Base-by-base conservation (phyloP, 2,113 vertebrate species). In the Phaethon lepturus region DNA sequence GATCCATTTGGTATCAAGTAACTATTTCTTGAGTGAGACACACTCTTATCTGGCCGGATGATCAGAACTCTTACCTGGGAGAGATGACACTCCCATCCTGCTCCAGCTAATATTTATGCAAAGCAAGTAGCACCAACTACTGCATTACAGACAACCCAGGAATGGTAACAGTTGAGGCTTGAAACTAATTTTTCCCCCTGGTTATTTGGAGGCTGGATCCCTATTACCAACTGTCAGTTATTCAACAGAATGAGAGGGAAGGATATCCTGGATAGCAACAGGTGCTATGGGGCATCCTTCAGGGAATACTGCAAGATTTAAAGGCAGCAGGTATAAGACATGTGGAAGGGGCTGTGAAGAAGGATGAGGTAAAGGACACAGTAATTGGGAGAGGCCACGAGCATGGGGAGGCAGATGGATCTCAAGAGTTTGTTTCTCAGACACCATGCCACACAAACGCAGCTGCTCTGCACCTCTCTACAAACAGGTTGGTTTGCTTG, bases 391-490 rank as follows among this genome's bases (percentile, higher is more conserved):
- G n/a, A 73, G 35, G 40, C 49, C 13, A 10, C 0, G 2, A 55
- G 42, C 33, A n/a, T 35, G 35, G 44, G 29, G 38, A 75, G 35
- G 85, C 44, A 86, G 45, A 19, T 0, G 7, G n/a, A 25, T 60
- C 73, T 80, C 42, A 0, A 38, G 2, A n/a, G 73, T 38, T 75
- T 1, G 1, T 7, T 42, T 53, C 72, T 47, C 38, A 7, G 50
- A 60, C 38, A 17, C 10, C 0, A 0, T 33, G 35, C 25, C 25
- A 29, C 23, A 49, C 44, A 38, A 5, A 11, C 0, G 0, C 40
- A 79, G 78, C 88, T 67, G 69, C 55, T 25, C 25, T 0, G 2
- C 28, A n/a, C 53, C 49, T 28, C 77, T 38, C 9, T 0, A 0
- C 59, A 49, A 20, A 62, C 86, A 95, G 91, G 84, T 55, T 72